phyloP scores from a whole-genome alignment of 2,113 vertebrate genomes.

The Camarhynchus parvulus region DNA sequence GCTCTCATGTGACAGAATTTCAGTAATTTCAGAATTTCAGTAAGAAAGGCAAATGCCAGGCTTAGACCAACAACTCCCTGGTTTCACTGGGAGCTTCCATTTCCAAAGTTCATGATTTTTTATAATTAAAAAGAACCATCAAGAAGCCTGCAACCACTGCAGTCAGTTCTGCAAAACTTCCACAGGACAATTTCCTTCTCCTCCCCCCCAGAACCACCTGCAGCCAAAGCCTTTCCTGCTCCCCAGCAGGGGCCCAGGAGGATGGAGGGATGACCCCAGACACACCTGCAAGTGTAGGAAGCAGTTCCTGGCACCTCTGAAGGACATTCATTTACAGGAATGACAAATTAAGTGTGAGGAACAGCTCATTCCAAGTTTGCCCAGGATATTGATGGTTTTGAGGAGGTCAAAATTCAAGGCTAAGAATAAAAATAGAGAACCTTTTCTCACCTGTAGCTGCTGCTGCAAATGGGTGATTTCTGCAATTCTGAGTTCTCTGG shows the following conservation, averaged over 20 bases:
- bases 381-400: background rate
- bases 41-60: background rate
- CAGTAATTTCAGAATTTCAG: background rate
- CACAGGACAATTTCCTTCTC: background rate
- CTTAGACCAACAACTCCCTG: background rate
- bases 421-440: background rate
- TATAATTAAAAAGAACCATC: background rate
- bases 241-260: background rate
- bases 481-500: slow-evolving; percentile 90
- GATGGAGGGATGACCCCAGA: background rate
- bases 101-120: background rate
- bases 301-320: background rate
- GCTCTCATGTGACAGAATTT: background rate
- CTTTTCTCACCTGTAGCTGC: slow-evolving; percentile 87
- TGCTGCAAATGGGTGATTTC: slow-evolving; percentile 96
- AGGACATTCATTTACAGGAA: background rate
- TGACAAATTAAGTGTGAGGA: background rate
- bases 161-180: background rate
- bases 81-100: background rate
- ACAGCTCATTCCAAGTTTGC: background rate
- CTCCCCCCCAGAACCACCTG: background rate
- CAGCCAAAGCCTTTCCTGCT: background rate
- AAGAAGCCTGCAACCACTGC: background rate
- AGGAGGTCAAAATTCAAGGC: background rate
- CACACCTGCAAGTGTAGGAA: background rate